phyloP scores from a whole-genome alignment of 2,797 vertebrate species.

The Pterois miles region DNA sequence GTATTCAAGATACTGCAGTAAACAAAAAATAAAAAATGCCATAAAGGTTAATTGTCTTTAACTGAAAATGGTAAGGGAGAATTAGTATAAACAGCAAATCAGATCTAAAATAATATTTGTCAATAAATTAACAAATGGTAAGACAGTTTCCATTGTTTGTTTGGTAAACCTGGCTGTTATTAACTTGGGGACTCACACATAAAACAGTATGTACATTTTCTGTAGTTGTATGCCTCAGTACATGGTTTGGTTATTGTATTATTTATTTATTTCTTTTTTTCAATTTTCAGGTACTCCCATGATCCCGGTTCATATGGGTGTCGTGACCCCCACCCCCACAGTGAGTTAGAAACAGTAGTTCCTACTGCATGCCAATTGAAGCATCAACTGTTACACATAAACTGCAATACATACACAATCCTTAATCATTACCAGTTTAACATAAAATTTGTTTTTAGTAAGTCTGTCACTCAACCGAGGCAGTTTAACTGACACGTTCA shows the following conservation, averaged over 20 bases:
- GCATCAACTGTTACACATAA: neutral
- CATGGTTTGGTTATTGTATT: neutral
- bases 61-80: neutral
- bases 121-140: neutral
- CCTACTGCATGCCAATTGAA: neutral
- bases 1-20: neutral
- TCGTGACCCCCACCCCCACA: conserved; percentile 93
- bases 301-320: conserved; percentile 99
- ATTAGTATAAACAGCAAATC: too few species aligned
- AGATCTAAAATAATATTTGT: too few species aligned
- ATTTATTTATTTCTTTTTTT: too few species aligned
- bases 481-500: neutral
- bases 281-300: conserved; percentile 91
- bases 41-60: too few species aligned
- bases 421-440: neutral
- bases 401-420: neutral
- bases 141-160: neutral
- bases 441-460: neutral
- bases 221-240: neutral
- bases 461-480: neutral
- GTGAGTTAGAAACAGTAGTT: conserved; percentile 71
- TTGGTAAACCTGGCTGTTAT: neutral
- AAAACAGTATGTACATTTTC: fast-evolving
- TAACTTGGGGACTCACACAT: neutral
- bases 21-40: neutral